A percentile compares a stretch with the other conserved stretches of the same genome.
Conservation (phyloP, 1,140 invertebrate genomes). For the Euglossa dilemma region DNA sequence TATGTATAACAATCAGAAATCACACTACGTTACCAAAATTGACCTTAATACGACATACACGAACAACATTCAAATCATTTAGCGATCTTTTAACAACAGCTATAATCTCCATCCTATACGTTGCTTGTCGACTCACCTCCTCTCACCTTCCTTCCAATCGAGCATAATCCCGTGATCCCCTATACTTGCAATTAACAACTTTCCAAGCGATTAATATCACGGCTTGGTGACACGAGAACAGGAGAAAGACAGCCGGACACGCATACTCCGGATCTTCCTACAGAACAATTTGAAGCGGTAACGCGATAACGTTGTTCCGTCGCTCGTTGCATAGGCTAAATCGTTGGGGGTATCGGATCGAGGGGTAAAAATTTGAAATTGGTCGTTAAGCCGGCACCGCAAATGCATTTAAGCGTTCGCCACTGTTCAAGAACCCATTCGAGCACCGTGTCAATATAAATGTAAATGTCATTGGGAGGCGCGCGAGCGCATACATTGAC, state of each 20-base stretch:
- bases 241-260: background rate
- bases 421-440: constrained; percentile 76
- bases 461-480: constrained; percentile 78
- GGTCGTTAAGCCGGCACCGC: constrained; percentile 67
- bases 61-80: too few species aligned
- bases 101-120: too few species aligned
- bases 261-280: too few species aligned
- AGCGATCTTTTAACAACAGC: too few species aligned
- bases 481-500: constrained; percentile 70
- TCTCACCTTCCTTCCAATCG: background rate
- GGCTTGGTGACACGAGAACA: too few species aligned
- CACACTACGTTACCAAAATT: too few species aligned
- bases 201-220: background rate
- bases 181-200: background rate
- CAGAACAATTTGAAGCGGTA: constrained; percentile 23
- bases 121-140: too few species aligned
- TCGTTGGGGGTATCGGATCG: constrained; percentile 40
- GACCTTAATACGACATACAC: too few species aligned
- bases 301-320: constrained; percentile 26
- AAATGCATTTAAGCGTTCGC: constrained; percentile 69
- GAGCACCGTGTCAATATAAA: constrained; percentile 78
- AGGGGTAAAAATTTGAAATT: constrained; percentile 59
- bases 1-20: too few species aligned
- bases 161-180: too few species aligned
- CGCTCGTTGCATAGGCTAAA: constrained; percentile 25